A percentile compares a stretch with the other conserved stretches of the same genome.
Evolutionary conservation across 2,113 vertebrate species (phyloP).

Genomic region (Psephotus haematonotus): DNA sequence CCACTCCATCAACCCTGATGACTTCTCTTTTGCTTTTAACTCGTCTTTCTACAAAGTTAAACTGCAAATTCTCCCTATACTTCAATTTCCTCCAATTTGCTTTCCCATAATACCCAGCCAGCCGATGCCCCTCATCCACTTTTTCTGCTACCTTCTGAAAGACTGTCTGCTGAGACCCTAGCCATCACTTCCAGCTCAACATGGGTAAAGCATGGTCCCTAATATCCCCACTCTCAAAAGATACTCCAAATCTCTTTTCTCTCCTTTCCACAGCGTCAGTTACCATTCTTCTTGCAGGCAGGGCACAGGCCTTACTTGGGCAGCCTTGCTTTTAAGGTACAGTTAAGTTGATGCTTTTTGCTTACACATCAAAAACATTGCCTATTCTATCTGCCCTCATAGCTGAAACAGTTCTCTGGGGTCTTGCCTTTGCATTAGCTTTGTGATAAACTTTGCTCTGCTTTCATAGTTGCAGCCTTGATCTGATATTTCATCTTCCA

Average conservation of each 20-base stretch:
- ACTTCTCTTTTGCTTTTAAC: conserved; percentile 1
- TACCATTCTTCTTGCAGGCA: neutral
- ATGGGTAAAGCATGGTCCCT: neutral
- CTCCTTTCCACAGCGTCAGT: neutral
- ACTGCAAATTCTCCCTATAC: neutral
- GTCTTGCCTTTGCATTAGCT: neutral
- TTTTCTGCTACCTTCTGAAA: neutral
- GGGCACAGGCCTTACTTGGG: neutral
- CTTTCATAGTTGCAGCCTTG: neutral
- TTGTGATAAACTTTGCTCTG: neutral
- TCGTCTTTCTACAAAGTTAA: neutral
- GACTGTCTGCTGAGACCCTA: neutral
- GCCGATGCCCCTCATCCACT: neutral
- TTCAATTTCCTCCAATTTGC: neutral
- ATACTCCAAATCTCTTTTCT: neutral
- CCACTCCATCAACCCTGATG: neutral
- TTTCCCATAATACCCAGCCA: neutral
- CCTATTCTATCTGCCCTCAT: neutral
- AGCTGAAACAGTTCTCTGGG: neutral
- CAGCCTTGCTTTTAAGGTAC: neutral
- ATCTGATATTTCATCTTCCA: neutral
- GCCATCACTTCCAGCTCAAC: neutral
- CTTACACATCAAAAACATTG: neutral
- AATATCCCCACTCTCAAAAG: neutral
- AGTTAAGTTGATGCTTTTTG: neutral